Conservation (phyloP, 2,888 invertebrate genomes). For the Euspilapteryx auroguttella region DNA sequence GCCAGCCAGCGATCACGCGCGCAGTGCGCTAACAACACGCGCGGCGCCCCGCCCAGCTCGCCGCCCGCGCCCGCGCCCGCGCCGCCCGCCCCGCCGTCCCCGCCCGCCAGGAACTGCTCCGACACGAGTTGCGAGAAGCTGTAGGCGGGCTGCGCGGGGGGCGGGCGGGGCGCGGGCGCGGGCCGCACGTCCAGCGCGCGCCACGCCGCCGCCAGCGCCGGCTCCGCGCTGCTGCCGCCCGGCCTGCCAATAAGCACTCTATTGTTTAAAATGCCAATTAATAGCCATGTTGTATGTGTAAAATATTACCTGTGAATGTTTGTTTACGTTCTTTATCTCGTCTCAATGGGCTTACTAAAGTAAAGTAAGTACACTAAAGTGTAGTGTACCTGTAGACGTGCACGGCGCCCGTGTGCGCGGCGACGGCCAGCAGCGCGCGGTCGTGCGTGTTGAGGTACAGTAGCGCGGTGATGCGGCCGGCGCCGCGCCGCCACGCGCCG, state of each 20-base stretch:
- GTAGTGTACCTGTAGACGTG: constrained; percentile 62
- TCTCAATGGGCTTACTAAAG: not conserved
- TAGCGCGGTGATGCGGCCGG: constrained; percentile 75
- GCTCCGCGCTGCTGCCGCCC: constrained; percentile 25
- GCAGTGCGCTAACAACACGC: no score
- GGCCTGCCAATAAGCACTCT: constrained; percentile 15
- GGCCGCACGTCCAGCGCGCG: constrained; percentile 73
- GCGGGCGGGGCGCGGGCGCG: constrained; percentile 36
- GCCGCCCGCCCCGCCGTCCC: constrained; percentile 8
- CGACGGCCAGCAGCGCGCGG: constrained; percentile 72
- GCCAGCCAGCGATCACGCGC: no score
- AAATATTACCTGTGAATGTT: no score
- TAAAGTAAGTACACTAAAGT: not conserved
- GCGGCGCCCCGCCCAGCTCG: no score
- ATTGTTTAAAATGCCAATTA: no score
- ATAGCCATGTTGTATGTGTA: no score
- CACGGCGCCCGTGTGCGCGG: constrained; percentile 77
- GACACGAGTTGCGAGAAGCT: constrained; percentile 50
- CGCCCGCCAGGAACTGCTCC: constrained; percentile 33
- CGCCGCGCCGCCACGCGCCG: constrained; percentile 55
- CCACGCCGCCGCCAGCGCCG: constrained; percentile 73
- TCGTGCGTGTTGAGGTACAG: constrained; percentile 89
- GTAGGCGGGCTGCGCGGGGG: constrained; percentile 39
- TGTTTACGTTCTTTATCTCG: no score
- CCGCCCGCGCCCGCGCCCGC: constrained; percentile 6